These are phyloP conservation scores for Platycnemis pennipes DNA, from an alignment of 2,888 invertebrate genomes.

Conservation along the genomic window DNA sequence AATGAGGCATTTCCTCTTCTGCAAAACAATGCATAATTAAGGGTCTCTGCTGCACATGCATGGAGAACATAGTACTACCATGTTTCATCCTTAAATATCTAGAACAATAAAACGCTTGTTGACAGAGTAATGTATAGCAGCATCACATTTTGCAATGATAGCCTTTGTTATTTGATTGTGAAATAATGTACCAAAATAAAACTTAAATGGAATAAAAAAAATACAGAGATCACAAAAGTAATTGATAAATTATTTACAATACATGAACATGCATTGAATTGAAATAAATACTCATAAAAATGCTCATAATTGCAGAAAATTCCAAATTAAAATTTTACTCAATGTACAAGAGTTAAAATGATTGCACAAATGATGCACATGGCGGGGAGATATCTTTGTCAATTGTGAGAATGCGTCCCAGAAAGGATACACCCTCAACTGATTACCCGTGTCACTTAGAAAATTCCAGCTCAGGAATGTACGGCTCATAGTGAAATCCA, in stretches of 20 bases:
- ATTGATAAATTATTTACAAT: background rate
- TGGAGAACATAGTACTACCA: too few relatives aligned
- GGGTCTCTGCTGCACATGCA: too few relatives aligned
- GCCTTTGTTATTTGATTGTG: background rate
- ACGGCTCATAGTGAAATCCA: constrained; percentile 74
- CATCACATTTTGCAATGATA: background rate
- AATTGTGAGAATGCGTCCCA: background rate
- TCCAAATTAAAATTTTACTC: background rate
- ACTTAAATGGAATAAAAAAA: background rate
- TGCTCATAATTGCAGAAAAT: background rate
- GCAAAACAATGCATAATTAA: too few relatives aligned
- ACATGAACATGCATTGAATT: background rate
- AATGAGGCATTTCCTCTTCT: background rate
- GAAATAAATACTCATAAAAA: background rate
- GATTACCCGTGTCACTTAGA: background rate
- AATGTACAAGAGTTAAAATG: background rate
- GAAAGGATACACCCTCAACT: background rate
- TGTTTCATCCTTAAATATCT: background rate
- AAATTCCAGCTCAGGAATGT: constrained; percentile 73
- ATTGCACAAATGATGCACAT: background rate
- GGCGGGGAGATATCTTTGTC: background rate
- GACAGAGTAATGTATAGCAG: background rate
- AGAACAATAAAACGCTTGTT: background rate
- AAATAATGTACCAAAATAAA: background rate
- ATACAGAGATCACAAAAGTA: background rate